Evolutionary conservation across 2,113 vertebrate species (phyloP), one percentile per base, ranked within the genome.

Genomic region (Rattus norvegicus): DNA sequence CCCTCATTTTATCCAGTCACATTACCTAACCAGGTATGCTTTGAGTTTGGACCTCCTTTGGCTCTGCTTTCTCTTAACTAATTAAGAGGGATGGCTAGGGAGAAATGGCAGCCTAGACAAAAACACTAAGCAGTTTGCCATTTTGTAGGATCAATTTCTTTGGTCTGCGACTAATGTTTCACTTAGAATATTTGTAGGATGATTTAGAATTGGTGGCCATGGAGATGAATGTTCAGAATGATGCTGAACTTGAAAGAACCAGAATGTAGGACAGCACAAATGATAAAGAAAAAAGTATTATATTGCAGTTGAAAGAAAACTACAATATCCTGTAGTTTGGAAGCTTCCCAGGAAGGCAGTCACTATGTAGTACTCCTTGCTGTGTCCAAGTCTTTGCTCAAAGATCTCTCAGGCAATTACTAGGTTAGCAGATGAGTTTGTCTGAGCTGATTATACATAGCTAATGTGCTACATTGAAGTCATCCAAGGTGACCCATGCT

Each of bases 111-210:
- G 56, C 52, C 56, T 92, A 28, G 61, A 16, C 20, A 36, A 0
- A 89, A 70, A 47, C 79, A 63, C 9, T 56, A 73, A 69, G 33
- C 12, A 26, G 59, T 75, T 13, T 63, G 72, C 59, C 19, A 26
- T 75, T 56, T 30, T 30, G 17, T 30, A 22, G 20, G 12, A 30
- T 17, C 3, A 63, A 1, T 14, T 75, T 77, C 54, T 87, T 16
- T 76, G 5, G n/a, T 72, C 16, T 72, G 36, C 43, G 73, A 87
- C 43, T 83, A 61, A 19, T 70, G 1, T 56, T 95, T 73, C n/a
- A 73, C 33, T 84, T 92, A 12, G 39, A 88, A 61, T 95, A 4
- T 90, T 88, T 93, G 54, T 89, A 54, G 67, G 94, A 14, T 88
- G 80, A 87, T 22, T 22, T 63, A 24, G 39, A 65, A 87, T 28